These are phyloP conservation scores for Myrmecobius fasciatus DNA, from an alignment of 2,113 vertebrate species.

Conservation along the genomic window DNA sequence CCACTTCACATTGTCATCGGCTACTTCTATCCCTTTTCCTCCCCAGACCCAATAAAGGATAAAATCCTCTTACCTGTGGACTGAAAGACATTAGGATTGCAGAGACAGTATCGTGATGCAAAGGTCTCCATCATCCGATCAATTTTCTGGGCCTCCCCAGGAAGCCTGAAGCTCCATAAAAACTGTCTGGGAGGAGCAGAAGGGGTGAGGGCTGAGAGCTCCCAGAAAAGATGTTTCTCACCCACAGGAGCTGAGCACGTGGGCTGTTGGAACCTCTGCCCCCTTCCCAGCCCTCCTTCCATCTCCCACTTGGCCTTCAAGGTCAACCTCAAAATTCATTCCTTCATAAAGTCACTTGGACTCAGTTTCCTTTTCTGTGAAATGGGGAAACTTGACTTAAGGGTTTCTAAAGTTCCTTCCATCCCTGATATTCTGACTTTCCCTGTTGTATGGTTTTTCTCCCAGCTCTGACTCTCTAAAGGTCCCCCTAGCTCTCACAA, in stretches of 20 bases:
- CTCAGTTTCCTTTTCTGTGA: not conserved
- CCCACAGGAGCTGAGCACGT: not conserved
- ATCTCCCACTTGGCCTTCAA: not conserved
- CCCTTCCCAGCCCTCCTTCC: not conserved
- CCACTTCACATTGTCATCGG: not conserved
- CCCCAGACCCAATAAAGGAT: not conserved
- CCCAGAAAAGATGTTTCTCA: not conserved
- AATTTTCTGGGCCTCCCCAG: slow-evolving; percentile 97
- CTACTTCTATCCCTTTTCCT: not conserved
- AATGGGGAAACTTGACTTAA: not conserved
- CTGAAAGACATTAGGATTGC: slow-evolving; percentile 92
- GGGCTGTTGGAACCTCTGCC: not conserved
- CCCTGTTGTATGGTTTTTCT: not conserved
- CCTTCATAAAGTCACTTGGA: not conserved
- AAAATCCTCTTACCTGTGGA: slow-evolving; percentile 88
- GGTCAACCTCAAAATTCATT: not conserved
- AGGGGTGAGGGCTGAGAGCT: not conserved
- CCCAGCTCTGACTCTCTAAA: not conserved
- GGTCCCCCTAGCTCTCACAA: not conserved
- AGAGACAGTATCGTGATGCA: slow-evolving; percentile 93
- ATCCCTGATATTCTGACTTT: not conserved
- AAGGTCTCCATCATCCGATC: slow-evolving; percentile 98
- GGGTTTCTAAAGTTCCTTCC: not conserved
- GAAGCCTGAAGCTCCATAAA: slow-evolving; percentile 97
- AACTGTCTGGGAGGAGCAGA: slow-evolving; percentile 88